Evolutionary conservation across 2,888 invertebrate species (phyloP).

Genomic region (Trachelus iudaicus): DNA sequence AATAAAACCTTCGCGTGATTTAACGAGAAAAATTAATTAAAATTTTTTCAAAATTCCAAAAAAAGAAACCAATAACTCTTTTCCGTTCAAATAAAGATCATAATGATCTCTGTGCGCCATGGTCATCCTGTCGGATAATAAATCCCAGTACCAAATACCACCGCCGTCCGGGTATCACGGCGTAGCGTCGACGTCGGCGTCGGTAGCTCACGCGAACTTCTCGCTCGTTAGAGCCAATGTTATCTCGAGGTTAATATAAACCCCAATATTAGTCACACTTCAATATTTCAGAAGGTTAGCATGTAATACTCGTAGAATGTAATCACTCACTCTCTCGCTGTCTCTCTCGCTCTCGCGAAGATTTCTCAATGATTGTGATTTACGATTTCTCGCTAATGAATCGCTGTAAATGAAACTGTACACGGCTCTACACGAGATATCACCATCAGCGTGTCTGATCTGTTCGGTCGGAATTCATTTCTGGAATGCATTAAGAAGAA

Average conservation of each 20-base stretch:
- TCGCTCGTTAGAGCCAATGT: slow-evolving; percentile 25
- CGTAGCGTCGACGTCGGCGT: slow-evolving; percentile 1
- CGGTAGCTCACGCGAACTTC: slow-evolving; percentile 42
- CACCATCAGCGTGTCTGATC: not conserved
- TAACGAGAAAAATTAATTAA: too few relatives aligned
- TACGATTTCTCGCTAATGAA: not conserved
- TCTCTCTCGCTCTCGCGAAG: not conserved
- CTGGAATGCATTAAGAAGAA: not conserved
- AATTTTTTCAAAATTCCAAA: too few relatives aligned
- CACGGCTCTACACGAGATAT: not conserved
- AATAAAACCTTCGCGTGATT: not conserved
- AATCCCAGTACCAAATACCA: slow-evolving; percentile 26
- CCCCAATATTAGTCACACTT: slow-evolving; percentile 39
- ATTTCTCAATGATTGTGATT: not conserved
- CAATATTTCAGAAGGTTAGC: slow-evolving; percentile 24
- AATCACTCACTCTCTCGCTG: not conserved
- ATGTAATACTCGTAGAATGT: not conserved
- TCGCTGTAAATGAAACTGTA: not conserved
- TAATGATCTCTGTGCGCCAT: not conserved
- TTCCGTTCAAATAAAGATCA: too few relatives aligned
- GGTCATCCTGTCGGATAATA: slow-evolving; percentile 38
- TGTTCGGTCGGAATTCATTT: slow-evolving; percentile 8
- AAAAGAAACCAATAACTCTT: too few relatives aligned
- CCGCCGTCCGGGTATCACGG: slow-evolving; percentile 19
- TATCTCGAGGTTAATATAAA: slow-evolving; percentile 30